Conservation (phyloP, 2,797 vertebrate genomes). For the Pseudochirops corinnae region DNA sequence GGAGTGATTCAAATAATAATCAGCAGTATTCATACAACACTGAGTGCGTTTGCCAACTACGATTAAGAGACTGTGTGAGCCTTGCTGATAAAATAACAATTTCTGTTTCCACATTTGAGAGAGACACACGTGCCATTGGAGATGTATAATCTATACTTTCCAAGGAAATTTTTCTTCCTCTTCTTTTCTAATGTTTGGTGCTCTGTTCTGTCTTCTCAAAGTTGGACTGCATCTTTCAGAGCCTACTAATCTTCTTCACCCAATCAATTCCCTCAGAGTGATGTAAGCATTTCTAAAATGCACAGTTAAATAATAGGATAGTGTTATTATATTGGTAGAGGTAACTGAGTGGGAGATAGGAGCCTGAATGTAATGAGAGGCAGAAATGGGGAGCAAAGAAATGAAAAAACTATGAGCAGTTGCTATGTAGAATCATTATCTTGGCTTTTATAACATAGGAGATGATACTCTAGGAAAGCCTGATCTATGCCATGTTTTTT, state of each 20-base stretch:
- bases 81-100: conserved; percentile 54
- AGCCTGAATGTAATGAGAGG: not conserved
- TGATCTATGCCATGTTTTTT: not conserved
- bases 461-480: not conserved
- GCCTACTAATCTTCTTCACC: not conserved
- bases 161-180: conserved; percentile 24
- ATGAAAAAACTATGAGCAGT: not conserved
- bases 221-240: not conserved
- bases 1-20: conserved; percentile 33
- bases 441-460: conserved; percentile 23
- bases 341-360: not conserved
- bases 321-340: not conserved
- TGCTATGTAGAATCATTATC: not conserved
- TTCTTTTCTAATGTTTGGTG: not conserved
- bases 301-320: not conserved
- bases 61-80: conserved; percentile 13
- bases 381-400: not conserved
- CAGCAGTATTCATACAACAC: conserved; percentile 18
- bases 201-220: not conserved
- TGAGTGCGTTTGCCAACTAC: conserved; percentile 39
- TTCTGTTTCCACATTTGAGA: conserved; percentile 39
- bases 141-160: not conserved
- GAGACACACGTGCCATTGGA: not conserved
- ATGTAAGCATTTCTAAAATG: not conserved
- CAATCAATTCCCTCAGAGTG: not conserved